Percentiles rank a stretch among this genome's conserved stretches.
Conservation (phyloP, 2,797 vertebrate species). For the Scyliorhinus canicula region DNA sequence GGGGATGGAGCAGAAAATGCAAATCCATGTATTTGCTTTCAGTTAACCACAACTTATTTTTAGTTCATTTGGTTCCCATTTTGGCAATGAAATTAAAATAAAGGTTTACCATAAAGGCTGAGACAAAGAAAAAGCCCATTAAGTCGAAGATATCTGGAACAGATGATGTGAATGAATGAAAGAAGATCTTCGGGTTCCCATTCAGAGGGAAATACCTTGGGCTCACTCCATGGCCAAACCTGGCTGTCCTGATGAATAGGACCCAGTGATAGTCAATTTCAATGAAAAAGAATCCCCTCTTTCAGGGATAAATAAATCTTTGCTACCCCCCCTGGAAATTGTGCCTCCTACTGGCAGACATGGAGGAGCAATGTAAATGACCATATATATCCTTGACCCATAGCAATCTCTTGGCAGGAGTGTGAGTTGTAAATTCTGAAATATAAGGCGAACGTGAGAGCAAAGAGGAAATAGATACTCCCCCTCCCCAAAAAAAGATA, state of each 20-base stretch:
- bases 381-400: not conserved
- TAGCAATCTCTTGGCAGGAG: not conserved
- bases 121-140: not conserved
- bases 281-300: not conserved
- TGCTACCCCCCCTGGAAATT: not conserved
- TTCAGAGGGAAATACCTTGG: not conserved
- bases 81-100: not conserved
- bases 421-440: not conserved
- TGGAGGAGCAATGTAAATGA: not conserved
- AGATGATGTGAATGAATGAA: not conserved
- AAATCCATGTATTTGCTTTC: not conserved
- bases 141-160: not conserved
- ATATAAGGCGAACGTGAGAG: not conserved
- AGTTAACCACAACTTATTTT: not conserved
- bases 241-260: not conserved
- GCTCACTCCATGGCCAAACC: not conserved
- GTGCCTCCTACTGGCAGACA: not conserved
- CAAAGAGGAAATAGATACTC: not conserved
- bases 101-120: not conserved
- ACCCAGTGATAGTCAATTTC: not conserved
- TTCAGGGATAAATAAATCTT: not conserved
- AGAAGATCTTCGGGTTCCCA: not conserved
- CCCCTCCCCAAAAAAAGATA: not conserved
- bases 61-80: not conserved
- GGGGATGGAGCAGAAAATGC: not conserved